Evolutionary conservation across 2,113 vertebrate genomes (phyloP).

Genomic region (Clarias magur): DNA sequence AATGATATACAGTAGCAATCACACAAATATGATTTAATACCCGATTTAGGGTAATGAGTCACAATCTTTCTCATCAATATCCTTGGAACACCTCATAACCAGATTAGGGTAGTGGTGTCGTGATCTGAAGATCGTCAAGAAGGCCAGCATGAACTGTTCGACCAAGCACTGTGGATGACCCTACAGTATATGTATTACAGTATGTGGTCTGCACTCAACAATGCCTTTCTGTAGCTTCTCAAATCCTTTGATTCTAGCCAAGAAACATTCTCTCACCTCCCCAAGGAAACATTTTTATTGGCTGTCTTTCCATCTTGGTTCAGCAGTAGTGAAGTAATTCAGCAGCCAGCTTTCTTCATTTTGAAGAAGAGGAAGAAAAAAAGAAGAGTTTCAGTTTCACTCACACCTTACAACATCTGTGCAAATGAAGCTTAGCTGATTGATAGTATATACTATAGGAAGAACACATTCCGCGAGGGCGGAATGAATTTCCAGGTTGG

Average conservation of each 20-base stretch:
- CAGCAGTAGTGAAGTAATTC: background rate
- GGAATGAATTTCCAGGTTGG: background rate
- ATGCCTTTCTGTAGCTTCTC: background rate
- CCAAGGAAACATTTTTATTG: background rate
- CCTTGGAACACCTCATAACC: background rate
- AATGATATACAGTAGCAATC: background rate
- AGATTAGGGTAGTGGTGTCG: background rate
- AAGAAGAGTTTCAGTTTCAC: conserved; percentile 11
- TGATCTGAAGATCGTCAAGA: background rate
- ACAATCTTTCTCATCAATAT: background rate
- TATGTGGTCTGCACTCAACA: background rate
- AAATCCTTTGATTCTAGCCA: background rate
- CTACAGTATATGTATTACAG: background rate
- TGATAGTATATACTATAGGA: conserved; percentile 26
- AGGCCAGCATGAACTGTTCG: background rate
- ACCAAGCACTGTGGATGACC: background rate
- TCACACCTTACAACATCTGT: conserved; percentile 31
- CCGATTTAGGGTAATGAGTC: too few species aligned
- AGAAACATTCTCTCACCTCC: background rate
- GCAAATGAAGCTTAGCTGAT: conserved; percentile 27
- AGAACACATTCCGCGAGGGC: background rate
- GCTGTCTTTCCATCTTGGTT: background rate
- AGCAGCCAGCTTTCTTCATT: background rate
- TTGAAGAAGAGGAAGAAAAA: background rate
- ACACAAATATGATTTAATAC: background rate